Percentiles rank a stretch among this genome's conserved stretches.
Conservation (phyloP, 2,113 vertebrate genomes). For the Dryoscopus gambensis region DNA sequence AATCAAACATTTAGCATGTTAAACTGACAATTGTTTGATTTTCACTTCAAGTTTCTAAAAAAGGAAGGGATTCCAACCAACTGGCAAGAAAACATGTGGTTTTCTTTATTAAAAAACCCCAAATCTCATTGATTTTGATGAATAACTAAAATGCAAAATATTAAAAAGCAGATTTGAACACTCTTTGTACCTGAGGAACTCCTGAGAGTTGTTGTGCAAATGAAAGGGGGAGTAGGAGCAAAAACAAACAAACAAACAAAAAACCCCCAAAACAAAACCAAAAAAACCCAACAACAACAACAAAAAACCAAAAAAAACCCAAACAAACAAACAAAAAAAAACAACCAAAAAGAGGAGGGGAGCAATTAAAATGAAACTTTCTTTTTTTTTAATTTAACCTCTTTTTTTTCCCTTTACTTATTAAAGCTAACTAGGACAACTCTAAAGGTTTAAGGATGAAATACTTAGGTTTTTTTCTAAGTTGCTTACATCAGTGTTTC, state of each 20-base stretch:
- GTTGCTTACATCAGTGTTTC: neutral
- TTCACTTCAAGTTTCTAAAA: neutral
- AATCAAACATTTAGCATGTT: neutral
- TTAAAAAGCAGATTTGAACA: neutral
- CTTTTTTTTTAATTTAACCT: neutral
- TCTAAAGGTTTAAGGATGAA: neutral
- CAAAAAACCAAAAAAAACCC: too few species aligned
- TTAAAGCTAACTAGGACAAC: neutral
- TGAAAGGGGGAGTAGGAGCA: fast-evolving
- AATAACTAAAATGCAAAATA: neutral
- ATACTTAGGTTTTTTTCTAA: neutral
- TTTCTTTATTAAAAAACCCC: neutral
- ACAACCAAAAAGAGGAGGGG: too few species aligned
- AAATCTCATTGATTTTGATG: neutral
- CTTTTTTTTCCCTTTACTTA: neutral
- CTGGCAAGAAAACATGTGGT: neutral
- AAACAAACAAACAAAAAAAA: too few species aligned
- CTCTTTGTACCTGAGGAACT: neutral
- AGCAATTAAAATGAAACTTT: neutral
- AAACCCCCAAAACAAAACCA: too few species aligned
- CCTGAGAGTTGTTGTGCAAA: neutral
- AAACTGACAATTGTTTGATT: neutral
- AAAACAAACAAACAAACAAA: neutral
- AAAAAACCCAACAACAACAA: too few species aligned
- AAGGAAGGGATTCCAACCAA: neutral